Conservation (phyloP, 2,888 invertebrate species). For the Steinernema scapterisci region DNA sequence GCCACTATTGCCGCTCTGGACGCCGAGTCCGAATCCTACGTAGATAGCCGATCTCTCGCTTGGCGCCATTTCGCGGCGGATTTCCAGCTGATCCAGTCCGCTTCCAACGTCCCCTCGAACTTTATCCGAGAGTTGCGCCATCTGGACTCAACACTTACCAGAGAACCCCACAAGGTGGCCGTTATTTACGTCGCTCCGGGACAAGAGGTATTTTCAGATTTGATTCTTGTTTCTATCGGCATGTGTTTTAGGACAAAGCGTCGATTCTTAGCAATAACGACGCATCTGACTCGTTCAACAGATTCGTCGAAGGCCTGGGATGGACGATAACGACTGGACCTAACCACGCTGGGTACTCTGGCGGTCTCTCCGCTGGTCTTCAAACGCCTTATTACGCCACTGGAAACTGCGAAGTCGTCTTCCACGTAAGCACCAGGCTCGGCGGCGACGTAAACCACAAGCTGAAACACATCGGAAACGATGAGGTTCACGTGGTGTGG, state of each 20-base stretch:
- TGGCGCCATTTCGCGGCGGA: constrained; percentile 47
- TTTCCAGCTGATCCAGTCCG: constrained; percentile 43
- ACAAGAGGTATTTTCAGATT: too few relatives aligned
- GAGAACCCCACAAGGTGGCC: constrained; percentile 93
- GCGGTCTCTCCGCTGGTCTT: constrained; percentile 80
- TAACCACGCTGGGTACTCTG: constrained; percentile 87
- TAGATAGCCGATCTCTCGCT: constrained; percentile 78
- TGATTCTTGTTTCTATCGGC: too few relatives aligned
- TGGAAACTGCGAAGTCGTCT: constrained; percentile 79
- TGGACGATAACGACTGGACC: constrained; percentile 55
- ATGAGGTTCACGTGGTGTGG: constrained; percentile 88
- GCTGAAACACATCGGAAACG: constrained; percentile 69
- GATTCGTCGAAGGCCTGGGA: constrained; percentile 69
- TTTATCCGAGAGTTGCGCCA: constrained; percentile 84
- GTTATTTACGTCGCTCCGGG: constrained; percentile 95
- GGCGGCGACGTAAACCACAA: constrained; percentile 73
- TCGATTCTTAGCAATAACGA: constrained; percentile 88
- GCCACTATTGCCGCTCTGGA: constrained; percentile 3
- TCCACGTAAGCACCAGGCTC: constrained; percentile 97
- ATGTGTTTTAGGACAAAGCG: constrained; percentile 79
- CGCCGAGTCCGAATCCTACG: constrained; percentile 75
- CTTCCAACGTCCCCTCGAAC: constrained; percentile 69
- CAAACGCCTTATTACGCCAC: constrained; percentile 75
- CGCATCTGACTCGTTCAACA: constrained; percentile 91
- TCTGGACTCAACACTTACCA: constrained; percentile 77